A percentile compares a stretch with the other conserved stretches of the same genome.
Evolutionary conservation across 2,888 invertebrate genomes (phyloP).

Genomic region (Agrochola lota): DNA sequence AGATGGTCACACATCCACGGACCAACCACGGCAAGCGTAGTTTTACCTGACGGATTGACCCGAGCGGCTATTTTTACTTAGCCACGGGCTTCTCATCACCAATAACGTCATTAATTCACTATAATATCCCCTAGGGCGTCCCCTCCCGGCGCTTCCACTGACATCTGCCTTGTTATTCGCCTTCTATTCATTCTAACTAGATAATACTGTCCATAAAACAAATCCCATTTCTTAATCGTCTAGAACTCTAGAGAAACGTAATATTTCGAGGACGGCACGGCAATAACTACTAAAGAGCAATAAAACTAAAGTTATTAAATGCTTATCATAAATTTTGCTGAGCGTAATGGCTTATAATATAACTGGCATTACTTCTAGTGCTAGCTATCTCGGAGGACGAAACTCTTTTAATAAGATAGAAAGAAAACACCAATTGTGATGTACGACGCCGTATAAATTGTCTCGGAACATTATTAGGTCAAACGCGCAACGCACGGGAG

Average conservation of each 20-base stretch:
- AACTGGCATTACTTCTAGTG: conserved; percentile 26
- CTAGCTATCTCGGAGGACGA: conserved; percentile 11
- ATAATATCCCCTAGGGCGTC: too few species aligned
- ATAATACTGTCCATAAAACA: conserved; percentile 5
- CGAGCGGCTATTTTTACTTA: too few species aligned
- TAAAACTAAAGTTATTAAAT: conserved; percentile 60
- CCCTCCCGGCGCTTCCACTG: too few species aligned
- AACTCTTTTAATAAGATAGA: conserved; percentile 40
- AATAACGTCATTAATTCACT: too few species aligned
- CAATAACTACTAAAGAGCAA: conserved; percentile 39
- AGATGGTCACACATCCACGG: too few species aligned
- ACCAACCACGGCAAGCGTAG: too few species aligned
- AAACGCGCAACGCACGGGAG: too few species aligned
- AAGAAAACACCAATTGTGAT: conserved; percentile 33
- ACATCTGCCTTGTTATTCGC: too few species aligned
- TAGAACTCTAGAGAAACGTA: background rate
- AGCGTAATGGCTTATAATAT: conserved; percentile 40
- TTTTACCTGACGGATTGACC: too few species aligned
- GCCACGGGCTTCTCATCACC: too few species aligned
- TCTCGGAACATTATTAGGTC: conserved; percentile 22
- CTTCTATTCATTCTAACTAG: too few species aligned
- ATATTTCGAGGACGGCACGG: conserved; percentile 26
- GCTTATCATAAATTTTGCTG: conserved; percentile 54
- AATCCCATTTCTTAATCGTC: conserved; percentile 10
- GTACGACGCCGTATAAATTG: conserved; percentile 20